Evolutionary conservation across 2,888 invertebrate genomes (phyloP).

Genomic region (Synanthedon formicaeformis): DNA sequence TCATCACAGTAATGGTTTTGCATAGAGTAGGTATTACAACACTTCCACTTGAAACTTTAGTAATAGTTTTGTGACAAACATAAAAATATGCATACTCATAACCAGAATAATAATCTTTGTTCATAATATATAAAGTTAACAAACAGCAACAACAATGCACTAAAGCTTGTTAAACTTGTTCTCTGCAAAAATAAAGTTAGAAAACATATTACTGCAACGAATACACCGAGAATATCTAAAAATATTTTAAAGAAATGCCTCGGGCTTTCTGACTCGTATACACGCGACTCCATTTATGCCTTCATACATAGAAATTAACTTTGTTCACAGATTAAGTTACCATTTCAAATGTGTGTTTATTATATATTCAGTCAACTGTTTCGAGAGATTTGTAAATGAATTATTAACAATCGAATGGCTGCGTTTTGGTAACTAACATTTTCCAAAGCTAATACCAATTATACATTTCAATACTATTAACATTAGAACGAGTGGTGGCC

Average conservation of each 20-base stretch:
- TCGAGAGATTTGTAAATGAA: constrained; percentile 3
- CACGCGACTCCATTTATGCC: neutral
- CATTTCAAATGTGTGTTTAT: neutral
- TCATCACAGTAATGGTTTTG: too few species aligned
- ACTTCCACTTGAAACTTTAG: too few species aligned
- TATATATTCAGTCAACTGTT: constrained; percentile 7
- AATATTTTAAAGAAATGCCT: neutral
- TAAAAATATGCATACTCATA: too few species aligned
- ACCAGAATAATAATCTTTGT: neutral
- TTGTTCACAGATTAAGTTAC: neutral
- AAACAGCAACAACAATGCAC: neutral
- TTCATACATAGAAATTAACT: too few species aligned
- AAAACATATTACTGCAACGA: neutral
- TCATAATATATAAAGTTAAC: neutral
- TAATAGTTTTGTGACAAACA: too few species aligned
- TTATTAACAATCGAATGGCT: constrained; percentile 5
- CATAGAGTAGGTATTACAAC: too few species aligned
- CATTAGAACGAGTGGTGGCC: neutral
- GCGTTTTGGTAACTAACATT: neutral
- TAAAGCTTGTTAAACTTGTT: neutral
- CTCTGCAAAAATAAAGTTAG: neutral
- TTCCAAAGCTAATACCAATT: neutral
- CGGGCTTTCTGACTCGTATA: neutral
- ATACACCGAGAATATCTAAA: neutral
- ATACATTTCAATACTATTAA: neutral